phyloP scores from a whole-genome alignment of 2,888 invertebrate genomes.

The Oligia strigilis region DNA sequence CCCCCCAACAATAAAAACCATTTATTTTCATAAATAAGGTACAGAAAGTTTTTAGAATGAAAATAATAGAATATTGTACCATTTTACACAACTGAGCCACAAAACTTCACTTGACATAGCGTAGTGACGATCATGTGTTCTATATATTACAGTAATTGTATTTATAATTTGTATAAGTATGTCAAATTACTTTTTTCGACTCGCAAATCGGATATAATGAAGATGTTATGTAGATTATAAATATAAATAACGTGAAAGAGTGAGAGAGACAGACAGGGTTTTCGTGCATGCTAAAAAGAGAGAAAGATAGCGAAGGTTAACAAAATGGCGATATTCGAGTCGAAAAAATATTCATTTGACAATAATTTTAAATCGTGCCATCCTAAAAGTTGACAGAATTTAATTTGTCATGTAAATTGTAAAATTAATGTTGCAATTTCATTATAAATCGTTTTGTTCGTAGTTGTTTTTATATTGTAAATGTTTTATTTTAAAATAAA shows the following conservation, averaged over 20 bases:
- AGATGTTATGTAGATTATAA: slow-evolving; percentile 32
- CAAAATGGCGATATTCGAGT: slow-evolving; percentile 47
- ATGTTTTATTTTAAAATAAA: slow-evolving; percentile 46
- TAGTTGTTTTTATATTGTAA: slow-evolving; percentile 61
- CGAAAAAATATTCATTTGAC: slow-evolving; percentile 42
- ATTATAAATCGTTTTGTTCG: slow-evolving; percentile 51
- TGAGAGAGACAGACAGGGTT: slow-evolving; percentile 38
- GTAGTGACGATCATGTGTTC: slow-evolving; percentile 59
- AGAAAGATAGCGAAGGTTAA: slow-evolving; percentile 36
- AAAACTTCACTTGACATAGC: slow-evolving; percentile 46
- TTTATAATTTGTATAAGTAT: slow-evolving; percentile 51
- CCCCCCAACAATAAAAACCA: background rate
- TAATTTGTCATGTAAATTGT: slow-evolving; percentile 63
- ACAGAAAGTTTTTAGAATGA: background rate
- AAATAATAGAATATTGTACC: background rate
- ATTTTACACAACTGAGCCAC: slow-evolving; percentile 41
- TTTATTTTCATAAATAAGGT: background rate
- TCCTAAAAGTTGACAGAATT: slow-evolving; percentile 57
- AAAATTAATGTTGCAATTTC: slow-evolving; percentile 58
- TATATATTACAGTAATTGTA: slow-evolving; percentile 59
- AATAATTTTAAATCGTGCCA: slow-evolving; percentile 67
- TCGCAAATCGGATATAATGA: slow-evolving; percentile 31
- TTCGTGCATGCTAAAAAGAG: slow-evolving; percentile 12
- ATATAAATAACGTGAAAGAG: slow-evolving; percentile 10
- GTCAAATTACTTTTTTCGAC: slow-evolving; percentile 55